A percentile compares a stretch with the other conserved stretches of the same genome.
Evolutionary conservation across 2,113 vertebrate genomes (phyloP).

Genomic region (Pyrgilauda ruficollis): DNA sequence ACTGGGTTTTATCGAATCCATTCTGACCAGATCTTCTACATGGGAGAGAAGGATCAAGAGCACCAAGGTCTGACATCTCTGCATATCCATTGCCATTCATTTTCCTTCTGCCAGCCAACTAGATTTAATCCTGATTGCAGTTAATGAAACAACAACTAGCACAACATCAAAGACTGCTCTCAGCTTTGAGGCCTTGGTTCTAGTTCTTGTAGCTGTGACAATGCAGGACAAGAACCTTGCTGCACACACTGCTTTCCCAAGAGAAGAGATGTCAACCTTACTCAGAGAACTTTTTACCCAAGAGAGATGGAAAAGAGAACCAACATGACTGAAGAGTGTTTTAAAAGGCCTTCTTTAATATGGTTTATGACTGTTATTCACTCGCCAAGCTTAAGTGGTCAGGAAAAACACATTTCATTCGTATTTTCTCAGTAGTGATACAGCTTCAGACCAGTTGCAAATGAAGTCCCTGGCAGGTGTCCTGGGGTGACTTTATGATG

Average conservation of each 20-base stretch:
- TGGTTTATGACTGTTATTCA: not conserved
- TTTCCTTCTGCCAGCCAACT: not conserved
- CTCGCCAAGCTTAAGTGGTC: not conserved
- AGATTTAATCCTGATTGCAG: not conserved
- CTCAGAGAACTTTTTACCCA: not conserved
- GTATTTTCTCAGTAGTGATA: not conserved
- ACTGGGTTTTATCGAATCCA: not conserved
- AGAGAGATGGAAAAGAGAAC: not conserved
- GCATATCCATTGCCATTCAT: not conserved
- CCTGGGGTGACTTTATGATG: not conserved
- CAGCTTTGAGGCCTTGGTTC: not conserved
- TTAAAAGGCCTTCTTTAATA: not conserved
- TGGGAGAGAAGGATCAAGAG: not conserved
- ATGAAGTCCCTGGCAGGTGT: not conserved
- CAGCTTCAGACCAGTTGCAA: not conserved
- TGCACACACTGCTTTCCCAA: not conserved
- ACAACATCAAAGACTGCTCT: slow-evolving; percentile 3
- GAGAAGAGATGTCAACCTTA: not conserved
- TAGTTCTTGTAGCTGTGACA: not conserved
- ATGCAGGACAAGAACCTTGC: not conserved
- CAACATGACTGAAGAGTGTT: not conserved
- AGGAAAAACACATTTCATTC: not conserved
- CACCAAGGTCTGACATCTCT: not conserved
- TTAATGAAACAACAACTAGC: not conserved
- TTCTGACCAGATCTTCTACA: not conserved